phyloP scores from a whole-genome alignment of 2,797 vertebrate species.

The Hafferia zeledoni region DNA sequence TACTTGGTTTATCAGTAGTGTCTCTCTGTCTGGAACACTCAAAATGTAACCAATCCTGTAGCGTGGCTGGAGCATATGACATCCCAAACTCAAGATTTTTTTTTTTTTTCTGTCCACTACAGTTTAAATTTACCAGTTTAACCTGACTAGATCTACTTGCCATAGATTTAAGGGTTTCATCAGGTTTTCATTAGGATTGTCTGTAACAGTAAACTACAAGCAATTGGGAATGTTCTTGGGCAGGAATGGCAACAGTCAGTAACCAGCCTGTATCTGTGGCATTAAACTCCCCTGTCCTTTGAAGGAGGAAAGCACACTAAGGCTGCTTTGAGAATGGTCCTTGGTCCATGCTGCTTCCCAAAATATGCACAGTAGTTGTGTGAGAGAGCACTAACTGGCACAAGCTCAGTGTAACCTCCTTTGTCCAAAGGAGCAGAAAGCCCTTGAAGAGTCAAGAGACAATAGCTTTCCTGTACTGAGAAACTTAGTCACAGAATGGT shows the following conservation, averaged over 20 bases:
- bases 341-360: accelerated
- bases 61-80: neutral
- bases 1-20: neutral
- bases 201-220: neutral
- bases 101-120: conserved; percentile 5
- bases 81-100: neutral
- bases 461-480: neutral
- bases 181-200: neutral
- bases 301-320: neutral
- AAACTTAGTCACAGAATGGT: neutral
- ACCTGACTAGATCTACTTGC: conserved; percentile 24
- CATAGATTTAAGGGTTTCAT: neutral
- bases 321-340: neutral
- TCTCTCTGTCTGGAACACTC: conserved; percentile 30
- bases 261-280: neutral
- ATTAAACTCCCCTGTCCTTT: neutral
- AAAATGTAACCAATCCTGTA: conserved; percentile 20
- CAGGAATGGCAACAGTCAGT: neutral
- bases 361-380: neutral
- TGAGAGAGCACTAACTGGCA: neutral
- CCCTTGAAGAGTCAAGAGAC: neutral
- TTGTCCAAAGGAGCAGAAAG: neutral
- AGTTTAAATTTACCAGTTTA: conserved; percentile 19
- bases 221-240: neutral
- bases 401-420: neutral